These are phyloP conservation scores for Brachionus manjavacas DNA, from an alignment of 1,140 invertebrate genomes.

Conservation along the genomic window DNA sequence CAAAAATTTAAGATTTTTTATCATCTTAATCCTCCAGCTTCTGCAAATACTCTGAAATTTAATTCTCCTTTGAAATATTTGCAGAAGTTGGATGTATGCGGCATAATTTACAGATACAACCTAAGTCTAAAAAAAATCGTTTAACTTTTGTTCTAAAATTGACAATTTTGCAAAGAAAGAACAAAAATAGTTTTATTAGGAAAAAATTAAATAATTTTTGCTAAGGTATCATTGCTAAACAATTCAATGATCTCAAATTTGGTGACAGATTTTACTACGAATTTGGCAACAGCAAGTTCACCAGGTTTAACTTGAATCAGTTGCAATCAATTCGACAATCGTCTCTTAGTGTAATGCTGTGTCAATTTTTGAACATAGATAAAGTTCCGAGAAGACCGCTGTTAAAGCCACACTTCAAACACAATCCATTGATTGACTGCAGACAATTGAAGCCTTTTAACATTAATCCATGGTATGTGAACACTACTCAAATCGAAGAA, in stretches of 20 bases:
- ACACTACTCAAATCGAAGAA: neutral
- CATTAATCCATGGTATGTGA: constrained; percentile 8
- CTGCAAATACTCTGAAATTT: too few species aligned
- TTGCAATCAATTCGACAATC: neutral
- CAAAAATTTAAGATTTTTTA: too few species aligned
- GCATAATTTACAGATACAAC: too few species aligned
- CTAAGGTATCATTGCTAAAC: constrained; percentile 71
- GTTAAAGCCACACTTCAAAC: neutral
- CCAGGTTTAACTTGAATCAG: neutral
- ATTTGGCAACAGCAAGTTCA: neutral
- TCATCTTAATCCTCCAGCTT: too few species aligned
- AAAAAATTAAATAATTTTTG: neutral
- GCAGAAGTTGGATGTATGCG: too few species aligned
- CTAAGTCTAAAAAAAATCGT: too few species aligned
- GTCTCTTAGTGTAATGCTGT: neutral
- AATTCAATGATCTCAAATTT: constrained; percentile 78
- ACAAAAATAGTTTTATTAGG: too few species aligned
- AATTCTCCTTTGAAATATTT: too few species aligned
- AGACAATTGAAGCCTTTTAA: neutral
- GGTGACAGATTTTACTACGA: constrained; percentile 91
- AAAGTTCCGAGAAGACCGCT: neutral
- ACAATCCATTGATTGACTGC: constrained; percentile 12
- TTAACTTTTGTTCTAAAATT: too few species aligned
- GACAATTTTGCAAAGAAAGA: too few species aligned
- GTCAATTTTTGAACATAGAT: neutral